Evolutionary conservation across 2,888 invertebrate species (phyloP), one percentile per base, ranked within the genome.

Genomic region (Lycocerus yunnanus): DNA sequence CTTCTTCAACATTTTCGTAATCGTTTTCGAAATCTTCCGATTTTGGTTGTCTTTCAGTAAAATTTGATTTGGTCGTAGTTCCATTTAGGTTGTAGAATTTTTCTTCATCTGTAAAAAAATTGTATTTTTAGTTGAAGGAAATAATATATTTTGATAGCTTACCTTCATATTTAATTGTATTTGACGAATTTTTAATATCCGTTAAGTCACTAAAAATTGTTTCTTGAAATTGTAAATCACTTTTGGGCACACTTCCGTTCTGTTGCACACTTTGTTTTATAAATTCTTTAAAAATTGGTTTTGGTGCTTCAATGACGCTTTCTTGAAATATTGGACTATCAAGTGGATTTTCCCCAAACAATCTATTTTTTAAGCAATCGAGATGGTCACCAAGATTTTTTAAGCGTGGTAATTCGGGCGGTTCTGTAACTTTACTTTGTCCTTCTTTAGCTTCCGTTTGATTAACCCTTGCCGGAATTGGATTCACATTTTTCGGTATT

Each of bases 311-410:
- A 76, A 91, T 89, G 9, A 86, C 82, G 60, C 90, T 88, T 87
- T 92, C 91, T 73, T 87, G 86, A 80, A 94, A 94, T 79, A 94
- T 88, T 0, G 94, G 94, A 86, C 91, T 94, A 79, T 94, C 94
- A 71, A 94, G 85, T 0, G 94, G 94, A 84, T 94, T 90, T 75
- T 90, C 88, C 1, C 93, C 94, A 84, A 94, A 95, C 84, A 92
- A 94, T 87, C 93, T 93, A 0, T 88, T 88, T 85, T 93, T 93
- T 21, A 93, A 90, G 82, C 95, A 95, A 78, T 93, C 92, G 15
- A 95, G 91, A 87, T 93, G 92, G 78, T 93, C 91, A 0, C 94
- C 94, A 16, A 95, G 86, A 1, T 91, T 91, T 75, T 86, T 86
- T 0, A 94, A 85, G 72, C 93, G 88, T 0, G 89, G 90, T 70